phyloP scores from a whole-genome alignment of 2,888 invertebrate species.

The Malthinus seriepunctatus region DNA sequence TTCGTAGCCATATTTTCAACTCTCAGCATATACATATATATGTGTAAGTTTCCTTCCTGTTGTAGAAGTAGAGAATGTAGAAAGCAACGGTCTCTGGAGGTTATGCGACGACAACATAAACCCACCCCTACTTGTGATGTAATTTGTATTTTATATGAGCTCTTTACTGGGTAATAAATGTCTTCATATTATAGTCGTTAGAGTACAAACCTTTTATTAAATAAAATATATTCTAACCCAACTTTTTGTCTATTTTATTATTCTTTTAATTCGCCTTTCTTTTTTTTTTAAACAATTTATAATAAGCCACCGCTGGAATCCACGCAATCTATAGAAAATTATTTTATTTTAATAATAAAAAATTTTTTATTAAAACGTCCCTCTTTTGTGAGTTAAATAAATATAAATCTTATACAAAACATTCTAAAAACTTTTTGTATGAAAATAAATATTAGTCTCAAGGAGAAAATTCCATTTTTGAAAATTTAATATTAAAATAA shows the following conservation, averaged over 20 bases:
- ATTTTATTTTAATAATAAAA: too few relatives aligned
- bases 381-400: too few relatives aligned
- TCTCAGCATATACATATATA: neutral
- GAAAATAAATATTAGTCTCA: too few relatives aligned
- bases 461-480: too few relatives aligned
- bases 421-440: too few relatives aligned
- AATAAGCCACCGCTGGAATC: too few relatives aligned
- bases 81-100: conserved; percentile 11
- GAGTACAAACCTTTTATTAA: conserved; percentile 17
- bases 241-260: conserved; percentile 6
- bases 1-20: conserved; percentile 17
- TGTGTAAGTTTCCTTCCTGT: conserved; percentile 12
- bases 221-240: conserved; percentile 2
- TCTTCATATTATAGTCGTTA: conserved; percentile 22
- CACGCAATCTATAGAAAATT: too few relatives aligned
- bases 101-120: conserved; percentile 22
- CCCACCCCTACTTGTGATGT: conserved; percentile 20
- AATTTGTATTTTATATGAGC: conserved; percentile 26
- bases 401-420: too few relatives aligned
- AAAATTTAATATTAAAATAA: too few relatives aligned
- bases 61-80: neutral
- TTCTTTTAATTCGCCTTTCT: neutral
- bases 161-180: conserved; percentile 21
- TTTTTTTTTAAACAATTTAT: too few relatives aligned
- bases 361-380: too few relatives aligned